Evolutionary conservation across 1,140 invertebrate species (phyloP), one percentile per base, ranked within the genome.

Genomic region (Orius laevigatus): DNA sequence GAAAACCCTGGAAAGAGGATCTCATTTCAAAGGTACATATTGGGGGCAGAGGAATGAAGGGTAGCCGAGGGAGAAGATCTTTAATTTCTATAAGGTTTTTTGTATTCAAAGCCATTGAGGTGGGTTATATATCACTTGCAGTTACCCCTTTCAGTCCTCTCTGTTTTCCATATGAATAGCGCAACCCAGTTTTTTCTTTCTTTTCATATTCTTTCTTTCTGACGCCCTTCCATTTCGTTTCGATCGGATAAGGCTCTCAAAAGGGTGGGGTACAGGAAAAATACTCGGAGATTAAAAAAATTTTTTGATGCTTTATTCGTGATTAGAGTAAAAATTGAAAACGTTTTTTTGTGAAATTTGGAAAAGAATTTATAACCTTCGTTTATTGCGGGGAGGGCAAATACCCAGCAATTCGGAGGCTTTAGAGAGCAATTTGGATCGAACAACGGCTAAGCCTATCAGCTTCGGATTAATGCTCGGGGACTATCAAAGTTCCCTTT

Each of bases 81-180:
- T 49, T 49, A 49, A 49, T 49, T 49, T 49, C 48, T 49, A 49
- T 49, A 44, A 49, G 48, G 40, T 20, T 49, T 49, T 49, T 49
- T 49, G 48, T 49, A 49, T 35, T 43, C 40, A 49, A 35, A 35
- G 25, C 48, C 48, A 49, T 49, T 49, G 48, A 49, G 18, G 48
- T 49, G 31, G 41, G 40, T 25, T 49, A 49, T 49, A 43, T 49
- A 49, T 49, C 48, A 49, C 35, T 25, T 33, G 33, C 20, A 49
- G 48, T 41, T 42, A 49, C 48, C 48, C 48, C 40, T 49, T 49
- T 41, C 40, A 41, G 25, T 41, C 48, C 18, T 16, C 19, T 15
- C 48, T 49, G 48, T 16, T 49, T 49, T 49, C 48, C 48, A 49
- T 49, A 49, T 49, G 48, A 49, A 49, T 49, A 40, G 48, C 38